These are phyloP conservation scores for Psilopogon haemacephalus DNA, from an alignment of 2,113 vertebrate species.

Conservation along the genomic window DNA sequence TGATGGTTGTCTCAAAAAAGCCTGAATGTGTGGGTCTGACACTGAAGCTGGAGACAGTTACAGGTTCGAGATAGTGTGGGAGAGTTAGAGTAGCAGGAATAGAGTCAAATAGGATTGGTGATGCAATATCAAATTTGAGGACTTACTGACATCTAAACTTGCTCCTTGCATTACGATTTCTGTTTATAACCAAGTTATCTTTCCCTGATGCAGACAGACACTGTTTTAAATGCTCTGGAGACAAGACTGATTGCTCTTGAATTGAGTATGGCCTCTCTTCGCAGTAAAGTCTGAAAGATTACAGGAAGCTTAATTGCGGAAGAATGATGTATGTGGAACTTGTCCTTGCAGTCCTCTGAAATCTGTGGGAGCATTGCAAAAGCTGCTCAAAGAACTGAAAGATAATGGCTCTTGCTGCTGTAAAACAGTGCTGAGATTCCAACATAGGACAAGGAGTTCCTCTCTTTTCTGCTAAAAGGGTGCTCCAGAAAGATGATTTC, in stretches of 20 bases:
- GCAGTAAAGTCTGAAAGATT: background rate
- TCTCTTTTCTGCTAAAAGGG: background rate
- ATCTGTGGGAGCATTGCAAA: background rate
- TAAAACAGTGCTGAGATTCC: background rate
- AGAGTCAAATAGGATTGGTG: background rate
- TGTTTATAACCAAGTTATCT: background rate
- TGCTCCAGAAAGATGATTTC: background rate
- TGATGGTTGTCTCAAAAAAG: background rate
- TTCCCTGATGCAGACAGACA: slow-evolving; percentile 23
- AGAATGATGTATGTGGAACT: background rate
- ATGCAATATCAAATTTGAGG: background rate
- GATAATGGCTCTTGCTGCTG: background rate
- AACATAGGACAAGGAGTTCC: background rate
- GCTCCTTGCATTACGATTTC: background rate
- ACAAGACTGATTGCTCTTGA: slow-evolving; percentile 32
- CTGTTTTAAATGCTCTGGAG: slow-evolving; percentile 44
- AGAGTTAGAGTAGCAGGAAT: background rate
- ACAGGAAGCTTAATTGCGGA: background rate
- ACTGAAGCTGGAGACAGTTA: background rate
- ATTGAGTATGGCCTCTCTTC: background rate
- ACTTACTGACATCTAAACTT: background rate
- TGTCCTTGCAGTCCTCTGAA: background rate
- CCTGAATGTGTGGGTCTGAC: background rate
- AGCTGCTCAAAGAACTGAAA: background rate
- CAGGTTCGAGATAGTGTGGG: background rate